Conservation (phyloP, 2,113 vertebrate species). For the Brachyhypopomus gauderio region DNA sequence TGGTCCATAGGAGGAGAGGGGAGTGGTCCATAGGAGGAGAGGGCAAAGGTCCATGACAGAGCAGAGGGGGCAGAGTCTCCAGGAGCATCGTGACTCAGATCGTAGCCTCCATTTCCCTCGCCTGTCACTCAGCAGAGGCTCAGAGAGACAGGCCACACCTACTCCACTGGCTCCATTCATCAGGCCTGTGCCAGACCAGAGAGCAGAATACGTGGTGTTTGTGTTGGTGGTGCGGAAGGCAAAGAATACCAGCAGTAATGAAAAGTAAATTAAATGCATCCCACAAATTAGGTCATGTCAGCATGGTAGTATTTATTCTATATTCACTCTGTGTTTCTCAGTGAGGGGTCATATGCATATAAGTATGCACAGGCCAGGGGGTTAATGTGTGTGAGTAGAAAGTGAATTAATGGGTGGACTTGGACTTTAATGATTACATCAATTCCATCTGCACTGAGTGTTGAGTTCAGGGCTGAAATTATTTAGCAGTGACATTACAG, state of each 20-base stretch:
- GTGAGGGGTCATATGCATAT: not conserved
- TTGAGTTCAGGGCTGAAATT: not conserved
- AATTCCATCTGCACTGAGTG: not conserved
- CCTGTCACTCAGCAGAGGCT: conserved; percentile 41
- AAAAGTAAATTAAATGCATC: not conserved
- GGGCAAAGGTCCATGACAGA: not conserved
- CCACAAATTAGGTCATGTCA: conserved; percentile 8
- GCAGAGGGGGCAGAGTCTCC: conserved; percentile 29
- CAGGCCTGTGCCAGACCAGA: not conserved
- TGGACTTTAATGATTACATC: not conserved
- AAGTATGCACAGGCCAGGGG: not conserved
- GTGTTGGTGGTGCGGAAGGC: conserved; percentile 11
- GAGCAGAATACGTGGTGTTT: conserved; percentile 18
- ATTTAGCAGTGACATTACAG: not conserved
- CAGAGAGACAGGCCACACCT: not conserved
- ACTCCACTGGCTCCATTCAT: not conserved
- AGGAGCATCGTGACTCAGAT: conserved; percentile 16
- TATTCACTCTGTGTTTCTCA: conserved; percentile 10
- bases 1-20: not conserved
- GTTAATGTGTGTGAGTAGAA: not conserved
- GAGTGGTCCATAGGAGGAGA: too few species aligned
- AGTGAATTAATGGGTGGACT: not conserved
- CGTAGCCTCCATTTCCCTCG: conserved; percentile 27
- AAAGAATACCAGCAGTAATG: conserved; percentile 24
- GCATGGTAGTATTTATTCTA: not conserved